Evolutionary conservation across 2,797 vertebrate genomes (phyloP).

Genomic region (Valencia hispanica): DNA sequence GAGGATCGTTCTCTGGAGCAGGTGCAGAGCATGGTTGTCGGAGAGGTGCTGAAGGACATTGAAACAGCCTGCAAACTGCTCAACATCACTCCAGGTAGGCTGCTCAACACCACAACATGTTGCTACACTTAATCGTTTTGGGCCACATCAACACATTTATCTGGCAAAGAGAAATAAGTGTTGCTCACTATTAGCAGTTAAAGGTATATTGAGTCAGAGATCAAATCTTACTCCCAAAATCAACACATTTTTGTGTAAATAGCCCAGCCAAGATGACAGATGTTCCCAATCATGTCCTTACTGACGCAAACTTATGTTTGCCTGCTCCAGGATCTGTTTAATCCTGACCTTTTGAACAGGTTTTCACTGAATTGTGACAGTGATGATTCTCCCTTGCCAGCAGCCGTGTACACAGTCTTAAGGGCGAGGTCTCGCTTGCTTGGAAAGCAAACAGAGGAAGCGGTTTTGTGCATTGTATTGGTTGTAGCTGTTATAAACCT

Average conservation of each 20-base stretch:
- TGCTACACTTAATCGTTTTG: conserved; percentile 3
- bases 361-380: conserved; percentile 59
- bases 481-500: conserved; percentile 60
- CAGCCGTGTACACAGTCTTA: conserved; percentile 73
- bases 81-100: conserved; percentile 92
- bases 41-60: conserved; percentile 97
- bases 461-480: conserved; percentile 43
- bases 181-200: conserved; percentile 26
- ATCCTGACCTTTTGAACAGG: conserved; percentile 75
- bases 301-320: conserved; percentile 67
- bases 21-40: conserved; percentile 97
- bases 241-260: conserved; percentile 53
- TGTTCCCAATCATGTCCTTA: conserved; percentile 53
- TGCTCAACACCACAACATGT: conserved; percentile 9
- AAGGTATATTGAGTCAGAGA: conserved; percentile 40
- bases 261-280: conserved; percentile 54
- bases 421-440: conserved; percentile 70
- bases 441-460: conserved; percentile 67
- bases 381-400: conserved; percentile 60
- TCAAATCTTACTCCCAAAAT: conserved; percentile 48
- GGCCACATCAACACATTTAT: background rate
- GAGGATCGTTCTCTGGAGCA: conserved; percentile 96
- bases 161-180: conserved; percentile 21
- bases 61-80: conserved; percentile 97
- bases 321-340: conserved; percentile 81